Evolutionary conservation across 2,797 vertebrate genomes (phyloP).

Genomic region (Decapterus maruadsi): DNA sequence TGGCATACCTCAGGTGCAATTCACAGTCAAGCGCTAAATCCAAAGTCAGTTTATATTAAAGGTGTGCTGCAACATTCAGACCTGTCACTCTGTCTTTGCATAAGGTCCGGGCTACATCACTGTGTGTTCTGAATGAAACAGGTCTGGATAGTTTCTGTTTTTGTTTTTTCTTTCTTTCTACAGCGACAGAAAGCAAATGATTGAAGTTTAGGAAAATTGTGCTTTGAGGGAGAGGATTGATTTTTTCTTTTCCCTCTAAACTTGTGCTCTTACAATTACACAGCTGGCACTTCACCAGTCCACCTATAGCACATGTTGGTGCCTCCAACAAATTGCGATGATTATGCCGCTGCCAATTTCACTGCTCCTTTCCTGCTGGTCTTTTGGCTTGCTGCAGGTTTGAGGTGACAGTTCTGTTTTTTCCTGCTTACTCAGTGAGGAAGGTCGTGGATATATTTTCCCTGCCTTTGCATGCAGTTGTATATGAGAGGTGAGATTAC

Average conservation of each 20-base stretch:
- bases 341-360: slow-evolving; percentile 6
- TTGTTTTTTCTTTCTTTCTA: slow-evolving; percentile 4
- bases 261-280: slow-evolving; percentile 19
- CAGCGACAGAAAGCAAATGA: slow-evolving; percentile 17
- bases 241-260: neutral
- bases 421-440: neutral
- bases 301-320: slow-evolving; percentile 14
- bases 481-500: neutral
- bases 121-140: slow-evolving; percentile 17
- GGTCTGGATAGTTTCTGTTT: neutral
- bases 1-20: slow-evolving; percentile 31
- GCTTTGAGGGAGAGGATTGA: neutral
- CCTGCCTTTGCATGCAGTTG: neutral
- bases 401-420: neutral
- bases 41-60: slow-evolving; percentile 36
- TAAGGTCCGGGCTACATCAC: slow-evolving; percentile 20
- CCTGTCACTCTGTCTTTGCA: slow-evolving; percentile 9
- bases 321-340: slow-evolving; percentile 14
- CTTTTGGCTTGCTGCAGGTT: neutral
- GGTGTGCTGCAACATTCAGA: slow-evolving; percentile 21
- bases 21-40: slow-evolving; percentile 23
- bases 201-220: slow-evolving; percentile 25
- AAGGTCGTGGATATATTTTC: neutral
- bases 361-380: slow-evolving; percentile 2
- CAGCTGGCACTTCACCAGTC: slow-evolving; percentile 37